phyloP scores from a whole-genome alignment of 35 echinoderm and acorn worm species.

The Patiria miniata region DNA sequence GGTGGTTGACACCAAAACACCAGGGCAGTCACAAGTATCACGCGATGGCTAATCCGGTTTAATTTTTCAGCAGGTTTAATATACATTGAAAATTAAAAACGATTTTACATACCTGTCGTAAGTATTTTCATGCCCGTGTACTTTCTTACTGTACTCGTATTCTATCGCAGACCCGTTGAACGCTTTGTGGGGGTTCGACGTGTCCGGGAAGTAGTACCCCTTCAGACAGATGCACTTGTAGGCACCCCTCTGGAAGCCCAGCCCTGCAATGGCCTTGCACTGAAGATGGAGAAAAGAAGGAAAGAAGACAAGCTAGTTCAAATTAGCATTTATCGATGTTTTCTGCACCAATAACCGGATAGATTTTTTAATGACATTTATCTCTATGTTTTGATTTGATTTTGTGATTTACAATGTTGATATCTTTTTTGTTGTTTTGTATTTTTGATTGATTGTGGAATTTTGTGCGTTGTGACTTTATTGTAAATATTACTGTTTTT shows the following conservation, averaged over 20 bases:
- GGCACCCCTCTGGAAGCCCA: slow-evolving; percentile 74
- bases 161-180: slow-evolving; percentile 75
- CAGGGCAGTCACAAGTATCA: too few relatives aligned
- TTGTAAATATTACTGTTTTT: too few relatives aligned
- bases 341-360: too few relatives aligned
- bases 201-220: slow-evolving; percentile 81
- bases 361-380: too few relatives aligned
- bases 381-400: too few relatives aligned
- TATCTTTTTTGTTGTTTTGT: too few relatives aligned
- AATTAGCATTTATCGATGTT: not conserved
- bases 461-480: too few relatives aligned
- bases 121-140: slow-evolving; percentile 54
- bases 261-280: slow-evolving; percentile 65
- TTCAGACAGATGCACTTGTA: slow-evolving; percentile 73
- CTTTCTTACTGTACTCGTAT: slow-evolving; percentile 78
- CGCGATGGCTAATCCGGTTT: too few relatives aligned
- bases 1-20: too few relatives aligned
- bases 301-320: not conserved
- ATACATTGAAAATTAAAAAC: not conserved
- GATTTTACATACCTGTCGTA: slow-evolving; percentile 72
- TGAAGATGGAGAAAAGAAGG: slow-evolving; percentile 22
- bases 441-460: too few relatives aligned
- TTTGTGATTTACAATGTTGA: too few relatives aligned
- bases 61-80: too few relatives aligned
- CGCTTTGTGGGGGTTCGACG: not conserved